Base-by-base conservation (phyloP, 2,113 vertebrate species). In the Oreochromis spilurus region DNA sequence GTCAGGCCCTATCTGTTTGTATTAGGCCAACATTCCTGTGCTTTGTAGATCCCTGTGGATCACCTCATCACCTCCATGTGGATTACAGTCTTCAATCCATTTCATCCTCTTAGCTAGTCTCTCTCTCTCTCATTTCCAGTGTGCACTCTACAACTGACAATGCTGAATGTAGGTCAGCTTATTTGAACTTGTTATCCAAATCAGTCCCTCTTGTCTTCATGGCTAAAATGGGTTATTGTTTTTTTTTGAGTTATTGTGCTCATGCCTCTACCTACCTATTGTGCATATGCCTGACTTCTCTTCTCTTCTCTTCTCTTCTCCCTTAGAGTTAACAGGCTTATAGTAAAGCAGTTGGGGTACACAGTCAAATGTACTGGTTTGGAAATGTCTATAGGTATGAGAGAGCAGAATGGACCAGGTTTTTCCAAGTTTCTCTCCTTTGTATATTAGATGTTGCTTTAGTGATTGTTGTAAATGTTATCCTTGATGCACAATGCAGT, bases 91-190 rank as follows among this genome's bases (percentile, higher is more conserved):
- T 54, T 38, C 55, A 84, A n/a, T 72, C 60, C 26, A 16, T 77
- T 57, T 85, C 24, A 55, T 72, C 78, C 43, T 50, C 48, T 83
- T 17, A 38, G 57, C 24, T 48, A 87, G 65, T 58, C 24, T 83
- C 24, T 40, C 21, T 48, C 29, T 48, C 29, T 40, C 36, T 75
- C 78, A 43, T 81, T 80, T 75, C 34, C 9, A 21, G 26, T 58
- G 29, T 85, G 57, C 6, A 1, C 45, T n/a, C 34, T 36, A 14
- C 87, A 65, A 6, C 67, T 62, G 16, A 45, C 40, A 10, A 34
- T 11, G 58, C 58, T 62, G 77, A 89, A 93, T 93, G 82, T 93
- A 81, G 92, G 90, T 94, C 92, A 86, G 79, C 83, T 84, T 81
- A 52, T 77, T 60, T 60, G 53, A 83, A 79, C 87, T 92, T 80